Percentiles rank a stretch among this genome's conserved stretches.
Evolutionary conservation across 2,113 vertebrate genomes (phyloP).

Genomic region (Tonatia bakeri): DNA sequence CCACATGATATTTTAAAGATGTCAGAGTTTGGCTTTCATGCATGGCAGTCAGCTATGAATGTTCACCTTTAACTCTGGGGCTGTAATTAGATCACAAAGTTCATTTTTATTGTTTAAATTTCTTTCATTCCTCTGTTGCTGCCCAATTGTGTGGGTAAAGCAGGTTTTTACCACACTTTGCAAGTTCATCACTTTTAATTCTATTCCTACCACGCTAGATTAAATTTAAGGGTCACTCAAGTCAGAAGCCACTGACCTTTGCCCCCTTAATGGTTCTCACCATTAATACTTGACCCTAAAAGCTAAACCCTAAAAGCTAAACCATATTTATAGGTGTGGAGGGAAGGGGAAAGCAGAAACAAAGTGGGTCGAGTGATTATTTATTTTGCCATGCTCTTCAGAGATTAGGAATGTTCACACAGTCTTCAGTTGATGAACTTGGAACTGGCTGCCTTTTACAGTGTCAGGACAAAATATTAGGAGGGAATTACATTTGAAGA

Average conservation of each 20-base stretch:
- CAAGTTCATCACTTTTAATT: slow-evolving; percentile 81
- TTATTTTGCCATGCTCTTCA: slow-evolving; percentile 72
- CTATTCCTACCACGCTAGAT: slow-evolving; percentile 79
- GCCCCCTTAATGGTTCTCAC: slow-evolving; percentile 82
- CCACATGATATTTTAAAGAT: slow-evolving; percentile 78
- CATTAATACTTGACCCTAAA: slow-evolving; percentile 71
- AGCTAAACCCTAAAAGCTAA: too few species aligned
- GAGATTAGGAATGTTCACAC: slow-evolving; percentile 74
- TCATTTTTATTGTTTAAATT: slow-evolving; percentile 82
- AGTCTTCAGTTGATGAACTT: slow-evolving; percentile 65
- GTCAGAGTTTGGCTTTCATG: slow-evolving; percentile 74
- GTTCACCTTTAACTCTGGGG: slow-evolving; percentile 79
- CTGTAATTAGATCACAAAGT: slow-evolving; percentile 80
- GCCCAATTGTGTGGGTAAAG: slow-evolving; percentile 73
- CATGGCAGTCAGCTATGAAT: slow-evolving; percentile 75
- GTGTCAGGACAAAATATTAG: neutral
- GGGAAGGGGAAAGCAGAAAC: slow-evolving; percentile 60
- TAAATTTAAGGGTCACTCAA: slow-evolving; percentile 81
- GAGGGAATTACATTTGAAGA: neutral
- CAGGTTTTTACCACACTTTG: slow-evolving; percentile 77
- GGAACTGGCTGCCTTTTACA: neutral
- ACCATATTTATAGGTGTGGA: slow-evolving; percentile 73
- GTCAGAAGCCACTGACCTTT: slow-evolving; percentile 82
- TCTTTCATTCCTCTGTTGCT: slow-evolving; percentile 77
- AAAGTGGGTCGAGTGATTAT: slow-evolving; percentile 66